A percentile compares a stretch with the other conserved stretches of the same genome.
phyloP scores from a whole-genome alignment of 2,113 vertebrate species.

The Otus sunia region DNA sequence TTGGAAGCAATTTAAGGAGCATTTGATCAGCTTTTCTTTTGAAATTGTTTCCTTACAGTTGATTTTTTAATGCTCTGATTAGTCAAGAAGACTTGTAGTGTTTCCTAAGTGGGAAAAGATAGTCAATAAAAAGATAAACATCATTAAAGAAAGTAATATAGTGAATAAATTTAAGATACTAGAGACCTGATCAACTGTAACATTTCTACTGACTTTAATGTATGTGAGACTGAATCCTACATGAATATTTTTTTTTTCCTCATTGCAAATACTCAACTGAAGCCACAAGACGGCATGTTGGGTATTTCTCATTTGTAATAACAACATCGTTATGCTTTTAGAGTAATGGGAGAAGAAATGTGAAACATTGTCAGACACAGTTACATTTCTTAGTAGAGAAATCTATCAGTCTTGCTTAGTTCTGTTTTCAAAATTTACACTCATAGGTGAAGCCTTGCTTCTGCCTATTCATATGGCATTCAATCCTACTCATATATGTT shows the following conservation, averaged over 20 bases:
- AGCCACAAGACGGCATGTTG: not conserved
- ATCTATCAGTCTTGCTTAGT: not conserved
- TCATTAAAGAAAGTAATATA: not conserved
- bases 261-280: not conserved
- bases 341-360: not conserved
- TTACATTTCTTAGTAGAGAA: not conserved
- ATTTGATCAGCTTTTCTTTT: not conserved
- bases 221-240: not conserved
- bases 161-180: not conserved
- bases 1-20: not conserved
- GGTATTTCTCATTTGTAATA: not conserved
- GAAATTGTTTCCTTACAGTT: not conserved
- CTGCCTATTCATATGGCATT: not conserved
- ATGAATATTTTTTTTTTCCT: not conserved
- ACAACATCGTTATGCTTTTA: not conserved
- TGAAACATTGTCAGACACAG: not conserved
- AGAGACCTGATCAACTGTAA: not conserved
- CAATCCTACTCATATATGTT: not conserved
- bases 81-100: not conserved
- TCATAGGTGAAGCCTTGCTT: not conserved
- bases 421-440: not conserved
- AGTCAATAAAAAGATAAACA: not conserved
- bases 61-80: not conserved
- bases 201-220: not conserved
- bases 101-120: not conserved